Evolutionary conservation across 1,140 invertebrate genomes (phyloP).

Genomic region (Drosophila leontia): DNA sequence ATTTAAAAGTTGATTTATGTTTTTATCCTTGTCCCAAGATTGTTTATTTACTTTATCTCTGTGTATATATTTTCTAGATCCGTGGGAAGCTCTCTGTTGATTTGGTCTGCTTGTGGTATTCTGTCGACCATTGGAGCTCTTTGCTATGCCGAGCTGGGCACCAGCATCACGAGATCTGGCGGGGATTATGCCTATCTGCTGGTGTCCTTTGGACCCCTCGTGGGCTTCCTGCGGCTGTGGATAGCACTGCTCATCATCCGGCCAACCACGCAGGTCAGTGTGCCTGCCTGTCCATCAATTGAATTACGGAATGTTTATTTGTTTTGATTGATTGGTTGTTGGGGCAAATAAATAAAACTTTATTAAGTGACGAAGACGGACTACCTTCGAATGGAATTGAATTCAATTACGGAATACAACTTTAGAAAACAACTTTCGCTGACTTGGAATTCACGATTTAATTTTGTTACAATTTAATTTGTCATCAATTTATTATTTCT

Average conservation of each 20-base stretch:
- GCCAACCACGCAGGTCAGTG: conserved; percentile 88
- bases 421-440: conserved; percentile 41
- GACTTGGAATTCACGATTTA: background rate
- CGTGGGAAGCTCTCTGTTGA: conserved; percentile 89
- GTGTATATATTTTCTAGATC: conserved; percentile 85
- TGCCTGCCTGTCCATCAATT: conserved; percentile 39
- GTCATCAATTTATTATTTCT: background rate
- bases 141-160: conserved; percentile 94
- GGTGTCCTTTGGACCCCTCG: conserved; percentile 94
- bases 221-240: conserved; percentile 95
- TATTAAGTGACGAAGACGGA: conserved; percentile 25
- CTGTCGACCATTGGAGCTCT: conserved; percentile 91
- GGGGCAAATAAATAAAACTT: conserved; percentile 48
- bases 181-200: conserved; percentile 96
- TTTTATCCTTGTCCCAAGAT: background rate
- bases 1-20: background rate
- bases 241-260: conserved; percentile 93
- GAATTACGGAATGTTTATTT: conserved; percentile 44
- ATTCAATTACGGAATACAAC: conserved; percentile 29
- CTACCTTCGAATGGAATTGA: conserved; percentile 56
- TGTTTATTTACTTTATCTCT: conserved; percentile 5
- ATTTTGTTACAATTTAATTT: conserved; percentile 5
- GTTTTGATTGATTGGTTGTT: conserved; percentile 46
- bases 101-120: conserved; percentile 91
- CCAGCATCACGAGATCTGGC: conserved; percentile 92